A percentile compares a stretch with the other conserved stretches of the same genome.
phyloP scores from a whole-genome alignment of 1,140 invertebrate species.

The Cherax destructor region DNA sequence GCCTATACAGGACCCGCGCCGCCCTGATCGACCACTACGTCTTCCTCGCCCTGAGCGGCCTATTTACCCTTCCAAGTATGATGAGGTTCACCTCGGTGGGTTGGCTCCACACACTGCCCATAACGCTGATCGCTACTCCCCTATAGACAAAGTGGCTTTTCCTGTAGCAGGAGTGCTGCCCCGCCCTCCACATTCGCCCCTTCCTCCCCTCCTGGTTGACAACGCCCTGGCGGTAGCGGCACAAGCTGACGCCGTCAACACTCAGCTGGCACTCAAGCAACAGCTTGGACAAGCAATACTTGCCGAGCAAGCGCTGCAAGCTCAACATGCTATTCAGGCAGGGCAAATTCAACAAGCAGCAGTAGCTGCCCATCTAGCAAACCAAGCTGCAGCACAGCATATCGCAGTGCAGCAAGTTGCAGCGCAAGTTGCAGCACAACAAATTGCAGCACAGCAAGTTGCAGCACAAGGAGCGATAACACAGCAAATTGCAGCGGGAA shows the following conservation, averaged over 20 bases:
- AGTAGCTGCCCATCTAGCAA: background rate
- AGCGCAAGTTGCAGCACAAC: slow-evolving; percentile 2
- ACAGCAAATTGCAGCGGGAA: slow-evolving; percentile 12
- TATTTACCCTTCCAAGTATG: slow-evolving; percentile 31
- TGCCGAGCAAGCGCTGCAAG: slow-evolving; percentile 16
- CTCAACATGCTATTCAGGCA: slow-evolving; percentile 38
- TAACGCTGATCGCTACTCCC: background rate
- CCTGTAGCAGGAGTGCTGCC: background rate
- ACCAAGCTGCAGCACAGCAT: slow-evolving; percentile 18
- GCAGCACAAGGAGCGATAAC: slow-evolving; percentile 14
- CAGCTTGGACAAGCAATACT: slow-evolving; percentile 21
- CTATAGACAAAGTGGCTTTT: background rate
- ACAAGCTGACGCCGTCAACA: background rate
- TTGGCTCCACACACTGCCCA: background rate
- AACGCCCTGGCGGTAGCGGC: background rate
- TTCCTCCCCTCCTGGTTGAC: background rate
- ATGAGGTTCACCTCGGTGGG: slow-evolving; percentile 5
- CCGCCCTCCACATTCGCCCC: background rate
- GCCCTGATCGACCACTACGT: slow-evolving; percentile 4
- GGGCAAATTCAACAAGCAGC: background rate
- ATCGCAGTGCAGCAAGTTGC: slow-evolving; percentile 2
- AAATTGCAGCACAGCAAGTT: slow-evolving; percentile 19
- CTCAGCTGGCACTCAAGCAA: slow-evolving; percentile 2
- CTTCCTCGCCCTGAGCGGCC: slow-evolving; percentile 23
- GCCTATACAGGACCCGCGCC: slow-evolving; percentile 6